A percentile compares a stretch with the other conserved stretches of the same genome.
Evolutionary conservation across 2,113 vertebrate genomes (phyloP).

Genomic region (Misgurnus anguillicaudatus): DNA sequence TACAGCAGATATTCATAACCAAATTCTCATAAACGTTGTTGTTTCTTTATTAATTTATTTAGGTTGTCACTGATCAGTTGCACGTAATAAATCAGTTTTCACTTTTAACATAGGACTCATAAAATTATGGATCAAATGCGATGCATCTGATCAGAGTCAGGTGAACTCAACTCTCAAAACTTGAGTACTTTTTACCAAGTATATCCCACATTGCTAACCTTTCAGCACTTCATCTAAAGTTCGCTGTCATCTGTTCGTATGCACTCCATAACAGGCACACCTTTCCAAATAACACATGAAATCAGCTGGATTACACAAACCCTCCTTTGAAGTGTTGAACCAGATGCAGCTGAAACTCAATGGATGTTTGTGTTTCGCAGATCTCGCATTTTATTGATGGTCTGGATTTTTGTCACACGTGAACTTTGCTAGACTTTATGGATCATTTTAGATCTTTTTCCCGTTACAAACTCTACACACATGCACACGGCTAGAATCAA

Average conservation of each 20-base stretch:
- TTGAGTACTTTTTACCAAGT: too few species aligned
- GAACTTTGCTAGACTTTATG: not conserved
- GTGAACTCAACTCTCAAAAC: too few species aligned
- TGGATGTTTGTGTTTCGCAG: constrained; percentile 24
- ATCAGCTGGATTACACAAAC: constrained; percentile 11
- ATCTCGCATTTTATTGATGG: constrained; percentile 29
- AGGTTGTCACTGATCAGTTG: too few species aligned
- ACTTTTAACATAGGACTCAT: too few species aligned
- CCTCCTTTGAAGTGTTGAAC: constrained; percentile 13
- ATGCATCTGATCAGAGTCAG: too few species aligned
- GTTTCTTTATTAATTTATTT: too few species aligned
- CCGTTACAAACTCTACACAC: constrained; percentile 34
- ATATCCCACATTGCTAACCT: not conserved
- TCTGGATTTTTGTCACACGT: constrained; percentile 35
- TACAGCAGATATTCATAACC: too few species aligned
- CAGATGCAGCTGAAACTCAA: constrained; percentile 26
- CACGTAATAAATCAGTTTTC: too few species aligned
- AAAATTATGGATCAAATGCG: too few species aligned
- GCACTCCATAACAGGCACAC: constrained; percentile 1
- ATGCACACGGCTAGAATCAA: constrained; percentile 54
- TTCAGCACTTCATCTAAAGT: not conserved
- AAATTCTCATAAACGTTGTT: too few species aligned
- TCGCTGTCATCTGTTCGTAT: constrained; percentile 6
- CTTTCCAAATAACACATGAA: constrained; percentile 14
- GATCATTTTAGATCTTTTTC: constrained; percentile 9